A percentile compares a stretch with the other conserved stretches of the same genome.
Evolutionary conservation across 2,888 invertebrate species (phyloP).

Genomic region (Lamellibrachia satsuma): DNA sequence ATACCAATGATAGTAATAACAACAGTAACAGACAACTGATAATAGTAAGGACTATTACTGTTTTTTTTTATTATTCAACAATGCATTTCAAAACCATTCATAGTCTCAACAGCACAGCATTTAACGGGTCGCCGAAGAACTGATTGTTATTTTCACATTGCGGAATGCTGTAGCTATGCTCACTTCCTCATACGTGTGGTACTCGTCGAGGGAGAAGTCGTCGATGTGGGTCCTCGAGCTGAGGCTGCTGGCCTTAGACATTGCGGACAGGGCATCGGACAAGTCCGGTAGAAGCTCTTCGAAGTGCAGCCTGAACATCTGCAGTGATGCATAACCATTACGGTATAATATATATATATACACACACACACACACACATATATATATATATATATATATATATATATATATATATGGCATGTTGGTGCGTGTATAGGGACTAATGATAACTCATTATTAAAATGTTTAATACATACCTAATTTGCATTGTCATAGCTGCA

Average conservation of each 20-base stretch:
- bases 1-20: too few relatives aligned
- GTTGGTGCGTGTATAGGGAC: neutral
- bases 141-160: neutral
- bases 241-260: neutral
- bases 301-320: slow-evolving; percentile 20
- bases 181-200: slow-evolving; percentile 29
- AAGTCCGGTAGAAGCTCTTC: slow-evolving; percentile 28
- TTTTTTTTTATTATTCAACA: too few relatives aligned
- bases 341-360: neutral
- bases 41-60: too few relatives aligned
- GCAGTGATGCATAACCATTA: neutral
- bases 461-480: neutral
- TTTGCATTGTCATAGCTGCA: neutral
- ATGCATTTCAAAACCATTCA: too few relatives aligned
- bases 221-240: slow-evolving; percentile 14
- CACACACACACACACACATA: too few relatives aligned
- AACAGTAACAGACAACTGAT: too few relatives aligned
- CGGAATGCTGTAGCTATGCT: neutral
- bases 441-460: neutral
- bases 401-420: neutral
- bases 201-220: slow-evolving; percentile 19
- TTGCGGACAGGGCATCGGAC: slow-evolving; percentile 20
- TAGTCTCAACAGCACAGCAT: too few relatives aligned
- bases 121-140: neutral
- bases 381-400: neutral